Evolutionary conservation across 2,797 vertebrate genomes (phyloP).

Genomic region (Poeciliopsis paucimaculata): DNA sequence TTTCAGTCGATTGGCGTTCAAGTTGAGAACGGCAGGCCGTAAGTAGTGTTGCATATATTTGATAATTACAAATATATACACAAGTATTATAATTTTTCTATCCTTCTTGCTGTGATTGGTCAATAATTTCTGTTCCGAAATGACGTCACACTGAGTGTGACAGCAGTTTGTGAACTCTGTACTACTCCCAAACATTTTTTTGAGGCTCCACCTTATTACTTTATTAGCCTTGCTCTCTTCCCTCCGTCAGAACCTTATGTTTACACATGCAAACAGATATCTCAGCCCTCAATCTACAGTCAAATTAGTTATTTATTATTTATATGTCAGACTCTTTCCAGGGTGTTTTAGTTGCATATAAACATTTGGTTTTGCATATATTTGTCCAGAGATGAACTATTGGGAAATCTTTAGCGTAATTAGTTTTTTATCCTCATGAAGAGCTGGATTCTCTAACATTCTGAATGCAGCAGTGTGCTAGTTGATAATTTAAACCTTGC

Average conservation of each 20-base stretch:
- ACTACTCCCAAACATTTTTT: neutral
- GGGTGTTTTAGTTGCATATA: neutral
- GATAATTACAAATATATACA: neutral
- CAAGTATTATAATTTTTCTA: neutral
- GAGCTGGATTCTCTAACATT: neutral
- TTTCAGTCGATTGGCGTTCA: constrained; percentile 98
- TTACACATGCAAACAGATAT: neutral
- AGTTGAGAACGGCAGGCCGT: constrained; percentile 99
- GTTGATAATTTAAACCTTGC: neutral
- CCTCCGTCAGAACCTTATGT: neutral
- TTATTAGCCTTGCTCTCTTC: neutral
- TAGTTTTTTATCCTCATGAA: neutral
- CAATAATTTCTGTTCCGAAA: neutral
- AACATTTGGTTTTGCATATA: neutral
- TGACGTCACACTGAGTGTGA: neutral
- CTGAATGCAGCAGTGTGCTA: neutral
- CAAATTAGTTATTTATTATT: neutral
- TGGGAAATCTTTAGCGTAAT: neutral
- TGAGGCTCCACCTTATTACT: neutral
- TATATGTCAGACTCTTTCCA: neutral
- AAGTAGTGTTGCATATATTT: constrained; percentile 69
- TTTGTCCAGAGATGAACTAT: neutral
- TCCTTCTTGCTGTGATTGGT: neutral
- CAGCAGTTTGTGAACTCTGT: neutral
- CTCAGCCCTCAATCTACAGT: neutral